Evolutionary conservation across 2,113 vertebrate species (phyloP), one percentile per base, ranked within the genome.

Genomic region (Macrotus californicus): DNA sequence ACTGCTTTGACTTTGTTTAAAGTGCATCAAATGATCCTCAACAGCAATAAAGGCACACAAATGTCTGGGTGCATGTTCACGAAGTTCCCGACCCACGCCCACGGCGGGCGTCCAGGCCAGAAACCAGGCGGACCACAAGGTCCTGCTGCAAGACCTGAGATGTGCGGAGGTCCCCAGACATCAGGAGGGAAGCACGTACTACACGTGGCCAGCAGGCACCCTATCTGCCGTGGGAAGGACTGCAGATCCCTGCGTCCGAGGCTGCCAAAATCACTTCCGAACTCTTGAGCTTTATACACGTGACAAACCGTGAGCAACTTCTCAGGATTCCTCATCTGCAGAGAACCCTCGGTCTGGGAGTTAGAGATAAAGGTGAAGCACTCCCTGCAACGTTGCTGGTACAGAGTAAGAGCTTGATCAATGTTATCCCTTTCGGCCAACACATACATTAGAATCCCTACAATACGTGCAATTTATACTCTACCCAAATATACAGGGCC

Each of bases 1-100:
- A 8, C 67, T 18, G 24, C 48, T n/a, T 8, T 7, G 22, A 5
- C 3, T 36, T 1, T 50, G 64, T 85, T 82, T n/a, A 7, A 1
- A 84, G 18, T 0, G 4, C 0, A 36, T 5, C 9, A 4, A 48
- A 4, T 31, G 5, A 15, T 41, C 52, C 59, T 50, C 29, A 41
- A 50, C 4, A 4, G 36, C 6, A 9, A 36, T 22, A 21, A 5
- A n/a, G 12, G n/a, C 15, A 41, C 14, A 54, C 13, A 18, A 18
- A 0, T 5, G 11, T 39, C 15, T 6, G 7, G 59, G 48, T 5
- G 22, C 11, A 22, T 59, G n/a, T 7, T 6, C 11, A 39, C 0
- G 31, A 70, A n/a, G 7, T 24, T 12, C 15, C n/a, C 15, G 1
- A 8, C 41, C 52, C 43, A 3, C 1, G 11, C 41, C 52, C 43